Evolutionary conservation across 2,888 invertebrate species (phyloP).

Genomic region (Dryadula phaetusa): DNA sequence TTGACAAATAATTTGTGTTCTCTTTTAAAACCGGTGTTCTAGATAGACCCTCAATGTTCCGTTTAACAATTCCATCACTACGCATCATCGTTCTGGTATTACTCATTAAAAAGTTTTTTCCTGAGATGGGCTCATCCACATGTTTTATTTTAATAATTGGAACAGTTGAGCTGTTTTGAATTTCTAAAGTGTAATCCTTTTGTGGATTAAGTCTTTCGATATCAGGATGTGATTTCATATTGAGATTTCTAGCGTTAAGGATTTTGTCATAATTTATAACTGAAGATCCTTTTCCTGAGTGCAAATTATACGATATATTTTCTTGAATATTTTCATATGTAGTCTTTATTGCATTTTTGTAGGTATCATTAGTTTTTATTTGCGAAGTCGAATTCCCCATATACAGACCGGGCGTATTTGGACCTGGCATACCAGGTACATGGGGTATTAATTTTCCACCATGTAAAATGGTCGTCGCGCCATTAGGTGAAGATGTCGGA

Average conservation of each 20-base stretch:
- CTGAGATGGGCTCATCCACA: slow-evolving; percentile 64
- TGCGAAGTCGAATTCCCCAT: slow-evolving; percentile 57
- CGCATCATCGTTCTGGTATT: slow-evolving; percentile 57
- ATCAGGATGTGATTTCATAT: slow-evolving; percentile 53
- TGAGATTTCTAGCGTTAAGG: slow-evolving; percentile 59
- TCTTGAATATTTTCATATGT: slow-evolving; percentile 57
- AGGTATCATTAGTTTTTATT: slow-evolving; percentile 59
- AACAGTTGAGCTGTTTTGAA: slow-evolving; percentile 58
- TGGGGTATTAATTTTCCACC: slow-evolving; percentile 92
- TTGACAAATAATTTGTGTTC: slow-evolving; percentile 56
- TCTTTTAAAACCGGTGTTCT: slow-evolving; percentile 70
- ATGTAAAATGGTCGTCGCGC: slow-evolving; percentile 86
- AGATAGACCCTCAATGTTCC: slow-evolving; percentile 65
- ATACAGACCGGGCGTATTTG: slow-evolving; percentile 84
- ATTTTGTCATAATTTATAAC: slow-evolving; percentile 62
- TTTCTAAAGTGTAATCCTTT: slow-evolving; percentile 59
- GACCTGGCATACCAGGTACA: slow-evolving; percentile 95
- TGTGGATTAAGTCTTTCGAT: slow-evolving; percentile 58
- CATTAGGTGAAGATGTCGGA: slow-evolving; percentile 79
- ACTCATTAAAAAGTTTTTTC: slow-evolving; percentile 57
- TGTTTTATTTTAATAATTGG: slow-evolving; percentile 75
- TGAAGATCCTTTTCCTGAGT: slow-evolving; percentile 53
- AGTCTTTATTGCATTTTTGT: slow-evolving; percentile 53
- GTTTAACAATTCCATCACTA: slow-evolving; percentile 66
- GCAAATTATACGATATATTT: slow-evolving; percentile 52